Percentiles rank a stretch among this genome's conserved stretches.
Conservation (phyloP, 2,888 invertebrate genomes). For the Dromius quadrimaculatus region DNA sequence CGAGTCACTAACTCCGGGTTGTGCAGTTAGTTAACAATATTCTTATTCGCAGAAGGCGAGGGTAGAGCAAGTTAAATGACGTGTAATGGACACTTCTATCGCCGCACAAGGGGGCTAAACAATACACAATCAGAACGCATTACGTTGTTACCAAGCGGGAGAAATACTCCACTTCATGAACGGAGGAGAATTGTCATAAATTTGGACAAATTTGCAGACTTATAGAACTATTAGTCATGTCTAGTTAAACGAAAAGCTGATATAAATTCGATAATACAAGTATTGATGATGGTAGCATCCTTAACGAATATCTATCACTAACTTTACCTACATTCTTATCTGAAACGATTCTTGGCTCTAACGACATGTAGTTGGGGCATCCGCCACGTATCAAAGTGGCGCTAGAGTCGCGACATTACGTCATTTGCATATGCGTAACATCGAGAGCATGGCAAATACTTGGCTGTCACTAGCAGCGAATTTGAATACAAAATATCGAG, state of each 20-base stretch:
- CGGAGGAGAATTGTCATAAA: not conserved
- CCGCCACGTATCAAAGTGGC: slow-evolving; percentile 18
- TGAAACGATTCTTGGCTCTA: slow-evolving; percentile 14
- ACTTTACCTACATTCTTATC: slow-evolving; percentile 1
- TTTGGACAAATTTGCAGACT: slow-evolving; percentile 1
- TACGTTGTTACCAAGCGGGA: slow-evolving; percentile 35
- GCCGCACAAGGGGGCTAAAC: slow-evolving; percentile 62
- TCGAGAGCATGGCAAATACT: slow-evolving; percentile 18
- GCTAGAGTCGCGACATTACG: slow-evolving; percentile 10
- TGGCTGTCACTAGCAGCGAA: slow-evolving; percentile 17
- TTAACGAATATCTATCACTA: slow-evolving; percentile 11
- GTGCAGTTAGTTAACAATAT: slow-evolving; percentile 66
- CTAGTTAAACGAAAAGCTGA: too few relatives aligned
- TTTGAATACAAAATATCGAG: slow-evolving; percentile 1
- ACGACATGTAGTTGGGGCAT: slow-evolving; percentile 26
- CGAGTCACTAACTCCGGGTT: slow-evolving; percentile 1
- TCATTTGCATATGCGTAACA: slow-evolving; percentile 29
- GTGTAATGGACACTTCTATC: slow-evolving; percentile 62
- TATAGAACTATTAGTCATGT: not conserved
- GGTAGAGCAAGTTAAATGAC: slow-evolving; percentile 64
- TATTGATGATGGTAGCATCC: too few relatives aligned
- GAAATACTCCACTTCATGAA: not conserved
- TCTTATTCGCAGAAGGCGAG: slow-evolving; percentile 60
- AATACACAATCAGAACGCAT: slow-evolving; percentile 60
- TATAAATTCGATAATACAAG: too few relatives aligned